These are phyloP conservation scores for Pilophorus perplexus DNA, from an alignment of 2,888 invertebrate genomes.

Conservation along the genomic window DNA sequence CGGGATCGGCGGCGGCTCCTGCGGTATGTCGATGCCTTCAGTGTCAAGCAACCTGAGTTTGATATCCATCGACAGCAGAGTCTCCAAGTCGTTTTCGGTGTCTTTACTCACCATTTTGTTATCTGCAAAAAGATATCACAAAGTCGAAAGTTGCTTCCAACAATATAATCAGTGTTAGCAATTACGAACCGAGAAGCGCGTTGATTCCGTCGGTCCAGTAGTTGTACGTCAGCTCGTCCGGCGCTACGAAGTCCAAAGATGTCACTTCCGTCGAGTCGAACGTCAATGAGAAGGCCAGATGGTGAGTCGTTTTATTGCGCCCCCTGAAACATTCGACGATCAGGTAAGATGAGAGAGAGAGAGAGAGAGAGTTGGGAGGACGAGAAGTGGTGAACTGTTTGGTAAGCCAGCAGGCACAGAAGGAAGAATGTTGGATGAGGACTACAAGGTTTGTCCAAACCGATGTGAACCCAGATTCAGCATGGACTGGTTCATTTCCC, in stretches of 20 bases:
- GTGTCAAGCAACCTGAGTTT: slow-evolving; percentile 89
- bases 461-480: no score
- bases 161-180: no score
- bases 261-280: slow-evolving; percentile 78
- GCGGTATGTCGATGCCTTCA: slow-evolving; percentile 91
- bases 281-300: slow-evolving; percentile 80
- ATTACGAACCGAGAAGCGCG: slow-evolving; percentile 65
- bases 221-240: slow-evolving; percentile 81
- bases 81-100: slow-evolving; percentile 85
- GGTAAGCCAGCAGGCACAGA: no score
- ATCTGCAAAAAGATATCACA: no score
- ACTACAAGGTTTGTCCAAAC: no score
- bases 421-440: no score
- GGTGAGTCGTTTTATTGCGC: slow-evolving; percentile 74
- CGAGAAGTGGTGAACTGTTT: no score
- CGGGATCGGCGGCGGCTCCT: slow-evolving; percentile 87
- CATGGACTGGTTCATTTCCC: no score
- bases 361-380: no score
- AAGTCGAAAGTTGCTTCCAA: no score
- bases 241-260: slow-evolving; percentile 87
- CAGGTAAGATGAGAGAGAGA: no score
- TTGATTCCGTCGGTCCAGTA: slow-evolving; percentile 97
- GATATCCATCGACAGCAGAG: slow-evolving; percentile 91
- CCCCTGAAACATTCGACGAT: no score
- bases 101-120: slow-evolving; percentile 86